Evolutionary conservation across 2,797 vertebrate genomes (phyloP).

Genomic region (Thamnophis elegans): DNA sequence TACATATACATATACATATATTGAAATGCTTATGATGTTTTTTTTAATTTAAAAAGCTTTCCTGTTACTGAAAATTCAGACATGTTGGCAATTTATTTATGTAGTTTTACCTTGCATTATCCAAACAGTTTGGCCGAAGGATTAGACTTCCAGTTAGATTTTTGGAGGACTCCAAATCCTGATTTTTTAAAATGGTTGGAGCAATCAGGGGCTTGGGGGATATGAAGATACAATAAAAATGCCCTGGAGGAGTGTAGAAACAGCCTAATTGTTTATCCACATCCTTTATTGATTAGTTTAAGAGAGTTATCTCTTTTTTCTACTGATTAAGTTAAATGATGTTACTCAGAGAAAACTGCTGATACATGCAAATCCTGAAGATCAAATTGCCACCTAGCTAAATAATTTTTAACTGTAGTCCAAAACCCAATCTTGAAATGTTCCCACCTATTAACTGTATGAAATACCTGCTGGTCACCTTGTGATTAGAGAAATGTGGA

Average conservation of each 20-base stretch:
- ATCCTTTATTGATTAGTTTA: neutral
- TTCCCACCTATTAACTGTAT: neutral
- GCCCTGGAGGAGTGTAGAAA: neutral
- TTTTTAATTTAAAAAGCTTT: neutral
- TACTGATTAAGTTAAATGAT: neutral
- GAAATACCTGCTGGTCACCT: neutral
- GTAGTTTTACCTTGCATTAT: neutral
- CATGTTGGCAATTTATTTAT: neutral
- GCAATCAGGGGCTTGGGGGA: neutral
- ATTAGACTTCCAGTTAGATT: neutral
- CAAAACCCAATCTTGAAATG: neutral
- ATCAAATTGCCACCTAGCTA: neutral
- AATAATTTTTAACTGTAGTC: neutral
- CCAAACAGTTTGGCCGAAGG: neutral
- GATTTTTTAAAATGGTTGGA: neutral
- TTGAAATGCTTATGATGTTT: neutral
- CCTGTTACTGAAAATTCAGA: neutral
- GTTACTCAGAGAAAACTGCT: neutral
- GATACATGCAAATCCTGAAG: neutral
- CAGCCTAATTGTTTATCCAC: neutral
- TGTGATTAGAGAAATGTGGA: neutral
- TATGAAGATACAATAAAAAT: neutral
- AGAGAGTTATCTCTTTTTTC: neutral
- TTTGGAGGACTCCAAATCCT: neutral
- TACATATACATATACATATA: too few relatives aligned